Evolutionary conservation across 64 coral and sea anemone genomes (phyloP), one percentile per base, ranked within the genome.

Genomic region (Pocillopora verrucosa): DNA sequence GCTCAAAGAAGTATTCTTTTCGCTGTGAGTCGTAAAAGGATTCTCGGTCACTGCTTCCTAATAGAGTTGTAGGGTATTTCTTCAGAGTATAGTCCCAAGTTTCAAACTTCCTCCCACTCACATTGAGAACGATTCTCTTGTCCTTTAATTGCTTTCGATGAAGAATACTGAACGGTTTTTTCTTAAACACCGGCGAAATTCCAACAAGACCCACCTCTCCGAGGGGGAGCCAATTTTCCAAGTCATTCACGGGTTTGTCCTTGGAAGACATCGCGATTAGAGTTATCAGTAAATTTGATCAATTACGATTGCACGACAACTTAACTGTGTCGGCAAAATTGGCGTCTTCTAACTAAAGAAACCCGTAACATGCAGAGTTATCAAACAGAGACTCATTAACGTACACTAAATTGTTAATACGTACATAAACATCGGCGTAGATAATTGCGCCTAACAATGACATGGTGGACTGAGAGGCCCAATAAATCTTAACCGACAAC

Each of bases 81-180:
- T 96, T 86, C 59, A 96, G 77, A 61, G 91, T 96, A 25, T 82
- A 87, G 37, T 96, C 94, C 94, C 94, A 96, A 38, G 94, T 96
- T 90, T 96, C 94, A 76, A 90, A 96, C 37, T 90, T 86, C 82
- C 88, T 90, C 77, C 94, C 94, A 56, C 94, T 93, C 34, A 96
- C 91, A 83, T 96, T 96, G 17, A 96, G 85, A 25, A 93, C 69
- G 67, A 96, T 91, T 96, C 88, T 76, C 57, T 86, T 78, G 69
- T 96, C 94, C 16, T 89, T 91, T 70, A 87, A 24, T 19, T 91
- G 89, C 57, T 74, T 90, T 13, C 82, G 82, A 56, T 85, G 82
- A 4, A 85, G 19, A 56, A 85, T 57, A 15, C 82, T 72, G 17
- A 90, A 88, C 16, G 91, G 83, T 56, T 77, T 87, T 37, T 78